Evolutionary conservation across 2,113 vertebrate species (phyloP), one percentile per base, ranked within the genome.

Genomic region (Epinephelus lanceolatus): DNA sequence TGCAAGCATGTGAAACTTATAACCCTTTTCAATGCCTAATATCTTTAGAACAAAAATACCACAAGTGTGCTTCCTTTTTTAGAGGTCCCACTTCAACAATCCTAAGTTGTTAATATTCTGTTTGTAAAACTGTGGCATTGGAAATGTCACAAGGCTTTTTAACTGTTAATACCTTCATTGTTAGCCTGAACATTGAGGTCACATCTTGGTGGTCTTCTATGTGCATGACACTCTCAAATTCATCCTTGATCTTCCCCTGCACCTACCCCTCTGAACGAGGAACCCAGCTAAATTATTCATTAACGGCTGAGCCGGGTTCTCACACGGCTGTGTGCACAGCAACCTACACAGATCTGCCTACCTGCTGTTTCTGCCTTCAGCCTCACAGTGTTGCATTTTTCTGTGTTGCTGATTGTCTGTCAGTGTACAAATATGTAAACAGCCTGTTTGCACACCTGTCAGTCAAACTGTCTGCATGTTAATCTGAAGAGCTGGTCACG

Each of bases 211-310:
- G 57, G 53, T 71, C 40, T 6, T 56, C 33, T 55, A 42, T 78
- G 40, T 60, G 49, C 8, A 40, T 72, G 13, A 77, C 61, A 76
- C 21, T 30, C 5, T 42, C 12, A 57, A 83, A 18, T 45, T 71
- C 33, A 30, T 19, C 18, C 42, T 56, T 30, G 21, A 79, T 83
- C 40, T 8, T 25, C 60, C 21, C 30, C 55, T 68, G 60, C 45
- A 81, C 80, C 67, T 62, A 63, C 42, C 53, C 57, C 67, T 71
- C 27, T 76, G 65, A 78, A 67, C 4, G 3, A n/a, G 23, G 47
- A 77, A 12, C 63, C 23, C 45, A n/a, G 27, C 37, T 91, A 42
- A 91, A 91, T 91, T 73, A 90, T 91, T 92, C 68, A 92, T 91
- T 53, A 47, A 49, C n/a, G 51, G 53, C 60, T 67, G 67, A 78